Evolutionary conservation across 1,140 invertebrate genomes (phyloP).

Genomic region (Heterodera schachtii): DNA sequence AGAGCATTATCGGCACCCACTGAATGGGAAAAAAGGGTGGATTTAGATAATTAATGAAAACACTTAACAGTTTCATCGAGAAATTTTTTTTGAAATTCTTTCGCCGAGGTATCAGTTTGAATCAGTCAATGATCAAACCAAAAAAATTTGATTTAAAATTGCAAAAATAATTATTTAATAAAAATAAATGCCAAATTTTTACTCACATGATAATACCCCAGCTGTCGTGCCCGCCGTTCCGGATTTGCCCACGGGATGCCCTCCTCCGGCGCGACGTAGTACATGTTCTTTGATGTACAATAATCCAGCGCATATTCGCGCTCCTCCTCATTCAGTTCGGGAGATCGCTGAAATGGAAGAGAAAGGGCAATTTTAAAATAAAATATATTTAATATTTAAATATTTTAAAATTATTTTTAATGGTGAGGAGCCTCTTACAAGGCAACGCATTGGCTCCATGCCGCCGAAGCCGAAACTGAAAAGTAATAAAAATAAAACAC

Average conservation of each 20-base stretch:
- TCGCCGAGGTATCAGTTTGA: too few relatives aligned
- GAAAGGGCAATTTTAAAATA: too few relatives aligned
- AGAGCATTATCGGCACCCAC: slow-evolving; percentile 64
- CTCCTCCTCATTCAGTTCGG: slow-evolving; percentile 31
- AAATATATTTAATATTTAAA: too few relatives aligned
- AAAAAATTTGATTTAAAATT: too few relatives aligned
- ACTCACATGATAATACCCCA: slow-evolving; percentile 53
- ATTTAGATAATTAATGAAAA: too few relatives aligned
- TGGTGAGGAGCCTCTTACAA: too few relatives aligned
- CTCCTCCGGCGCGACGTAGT: slow-evolving; percentile 51
- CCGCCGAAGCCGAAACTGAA: slow-evolving; percentile 21
- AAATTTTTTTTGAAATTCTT: background rate
- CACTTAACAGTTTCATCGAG: too few relatives aligned
- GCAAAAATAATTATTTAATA: background rate
- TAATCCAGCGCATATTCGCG: slow-evolving; percentile 36
- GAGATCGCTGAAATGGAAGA: background rate
- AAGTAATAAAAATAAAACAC: too few relatives aligned
- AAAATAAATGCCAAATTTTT: too few relatives aligned
- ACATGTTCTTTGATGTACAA: slow-evolving; percentile 55
- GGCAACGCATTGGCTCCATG: slow-evolving; percentile 27
- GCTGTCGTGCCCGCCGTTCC: slow-evolving; percentile 44
- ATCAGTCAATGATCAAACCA: too few relatives aligned
- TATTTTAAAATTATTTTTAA: too few relatives aligned
- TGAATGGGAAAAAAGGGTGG: too few relatives aligned
- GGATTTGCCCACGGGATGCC: slow-evolving; percentile 46